phyloP scores from a whole-genome alignment of 2,888 invertebrate species.

The Meteorus cinctellus region DNA sequence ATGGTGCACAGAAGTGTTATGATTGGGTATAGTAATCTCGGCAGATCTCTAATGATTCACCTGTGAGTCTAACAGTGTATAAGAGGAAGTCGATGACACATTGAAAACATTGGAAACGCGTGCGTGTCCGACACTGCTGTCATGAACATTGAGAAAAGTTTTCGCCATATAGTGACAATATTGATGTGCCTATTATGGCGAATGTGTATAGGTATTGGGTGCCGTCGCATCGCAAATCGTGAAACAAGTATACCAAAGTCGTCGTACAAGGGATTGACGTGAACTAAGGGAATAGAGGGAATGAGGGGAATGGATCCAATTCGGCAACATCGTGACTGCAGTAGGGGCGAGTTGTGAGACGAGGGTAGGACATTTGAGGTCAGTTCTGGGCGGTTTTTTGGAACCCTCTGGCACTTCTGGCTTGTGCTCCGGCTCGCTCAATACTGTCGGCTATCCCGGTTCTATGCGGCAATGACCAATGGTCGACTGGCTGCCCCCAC shows the following conservation, averaged over 20 bases:
- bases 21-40: too few relatives aligned
- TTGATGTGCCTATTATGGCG: not conserved
- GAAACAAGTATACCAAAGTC: slow-evolving; percentile 25
- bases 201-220: slow-evolving; percentile 48
- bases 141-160: not conserved
- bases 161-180: not conserved
- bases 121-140: too few relatives aligned
- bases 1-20: too few relatives aligned
- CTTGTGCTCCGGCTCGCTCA: slow-evolving; percentile 41
- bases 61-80: too few relatives aligned
- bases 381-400: slow-evolving; percentile 72
- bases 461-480: slow-evolving; percentile 67
- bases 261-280: slow-evolving; percentile 53
- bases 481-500: slow-evolving; percentile 69
- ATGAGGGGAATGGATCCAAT: slow-evolving; percentile 41
- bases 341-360: slow-evolving; percentile 68
- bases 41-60: too few relatives aligned
- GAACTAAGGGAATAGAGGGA: slow-evolving; percentile 49
- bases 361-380: slow-evolving; percentile 73
- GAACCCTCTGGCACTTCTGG: slow-evolving; percentile 62
- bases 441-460: slow-evolving; percentile 40
- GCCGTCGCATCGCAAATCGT: slow-evolving; percentile 35
- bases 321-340: slow-evolving; percentile 50
- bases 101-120: too few relatives aligned
- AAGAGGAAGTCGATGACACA: too few relatives aligned